Evolutionary conservation across 2,888 invertebrate species (phyloP).

Genomic region (Tenthredo scrophulariae): DNA sequence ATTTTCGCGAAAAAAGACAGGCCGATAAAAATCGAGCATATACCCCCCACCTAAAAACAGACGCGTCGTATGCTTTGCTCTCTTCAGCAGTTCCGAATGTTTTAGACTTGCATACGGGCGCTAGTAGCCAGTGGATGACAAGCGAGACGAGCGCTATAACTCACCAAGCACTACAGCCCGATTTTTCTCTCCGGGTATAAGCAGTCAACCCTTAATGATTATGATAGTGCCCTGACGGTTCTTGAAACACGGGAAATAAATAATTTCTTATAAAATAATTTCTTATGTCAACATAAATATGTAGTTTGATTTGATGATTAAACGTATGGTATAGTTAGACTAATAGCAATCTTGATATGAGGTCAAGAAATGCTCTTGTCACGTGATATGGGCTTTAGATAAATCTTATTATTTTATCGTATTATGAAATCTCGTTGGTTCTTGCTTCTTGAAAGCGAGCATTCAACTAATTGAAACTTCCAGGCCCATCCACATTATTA

Average conservation of each 20-base stretch:
- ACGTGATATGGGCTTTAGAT: neutral
- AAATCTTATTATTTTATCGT: neutral
- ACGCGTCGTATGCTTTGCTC: too few relatives aligned
- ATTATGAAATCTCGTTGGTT: neutral
- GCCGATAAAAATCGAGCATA: too few relatives aligned
- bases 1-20: too few relatives aligned
- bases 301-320: conserved; percentile 1
- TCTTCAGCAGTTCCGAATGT: too few relatives aligned
- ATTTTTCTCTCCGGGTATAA: too few relatives aligned
- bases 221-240: too few relatives aligned
- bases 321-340: neutral
- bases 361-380: neutral
- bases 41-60: too few relatives aligned
- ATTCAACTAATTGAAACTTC: neutral
- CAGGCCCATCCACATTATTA: neutral
- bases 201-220: too few relatives aligned
- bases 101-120: too few relatives aligned
- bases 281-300: neutral
- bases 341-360: conserved; percentile 2
- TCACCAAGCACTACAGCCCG: too few relatives aligned
- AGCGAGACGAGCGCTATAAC: too few relatives aligned
- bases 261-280: conserved; percentile 7
- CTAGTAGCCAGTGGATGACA: too few relatives aligned
- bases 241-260: neutral
- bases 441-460: neutral